phyloP scores from a whole-genome alignment of 1,140 invertebrate genomes.

The Homarus americanus region DNA sequence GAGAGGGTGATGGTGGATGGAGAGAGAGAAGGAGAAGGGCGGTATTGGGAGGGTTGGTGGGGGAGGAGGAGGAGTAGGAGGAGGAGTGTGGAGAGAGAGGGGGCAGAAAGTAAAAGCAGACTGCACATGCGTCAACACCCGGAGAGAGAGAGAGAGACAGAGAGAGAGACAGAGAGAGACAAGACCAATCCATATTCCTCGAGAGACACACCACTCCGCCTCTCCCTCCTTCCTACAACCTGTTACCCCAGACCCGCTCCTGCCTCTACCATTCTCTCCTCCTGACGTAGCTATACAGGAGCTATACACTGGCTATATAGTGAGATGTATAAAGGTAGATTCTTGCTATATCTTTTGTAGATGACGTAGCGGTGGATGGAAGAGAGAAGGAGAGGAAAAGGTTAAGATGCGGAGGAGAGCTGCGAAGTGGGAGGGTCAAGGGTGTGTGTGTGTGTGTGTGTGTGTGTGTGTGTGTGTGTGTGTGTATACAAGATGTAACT shows the following conservation, averaged over 20 bases:
- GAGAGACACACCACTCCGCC: background rate
- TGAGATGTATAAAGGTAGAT: background rate
- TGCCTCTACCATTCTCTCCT: background rate
- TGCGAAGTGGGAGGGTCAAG: no score
- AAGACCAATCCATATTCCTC: constrained; percentile 30
- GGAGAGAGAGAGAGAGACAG: background rate
- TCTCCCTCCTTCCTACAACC: background rate
- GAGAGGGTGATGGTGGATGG: background rate
- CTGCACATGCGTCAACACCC: background rate
- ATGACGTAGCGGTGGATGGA: background rate
- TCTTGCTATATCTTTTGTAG: background rate
- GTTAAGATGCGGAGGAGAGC: background rate
- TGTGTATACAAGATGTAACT: no score
- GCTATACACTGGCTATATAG: background rate
- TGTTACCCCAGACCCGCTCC: background rate
- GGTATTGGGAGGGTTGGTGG: background rate
- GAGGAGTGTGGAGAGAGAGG: background rate
- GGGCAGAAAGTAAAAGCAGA: background rate
- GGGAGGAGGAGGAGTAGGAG: no score
- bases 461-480: constrained; percentile 15
- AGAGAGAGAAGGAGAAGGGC: no score
- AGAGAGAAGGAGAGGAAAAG: background rate
- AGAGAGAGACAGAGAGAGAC: background rate
- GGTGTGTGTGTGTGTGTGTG: background rate
- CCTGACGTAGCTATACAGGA: background rate